Conservation (phyloP, 2,797 vertebrate genomes). For the Podarcis lilfordi region DNA sequence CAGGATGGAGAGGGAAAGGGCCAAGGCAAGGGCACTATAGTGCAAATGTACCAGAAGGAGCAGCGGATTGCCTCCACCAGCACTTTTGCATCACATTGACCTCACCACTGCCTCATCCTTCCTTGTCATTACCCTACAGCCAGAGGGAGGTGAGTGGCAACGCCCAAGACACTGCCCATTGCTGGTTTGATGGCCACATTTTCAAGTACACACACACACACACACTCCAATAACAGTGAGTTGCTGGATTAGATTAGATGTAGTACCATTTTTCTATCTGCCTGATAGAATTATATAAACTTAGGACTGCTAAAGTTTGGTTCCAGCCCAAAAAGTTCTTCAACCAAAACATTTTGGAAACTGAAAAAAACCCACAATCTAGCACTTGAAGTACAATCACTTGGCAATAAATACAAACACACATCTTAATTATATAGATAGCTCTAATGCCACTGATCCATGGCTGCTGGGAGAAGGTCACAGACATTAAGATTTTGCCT, state of each 20-base stretch:
- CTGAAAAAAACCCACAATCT: background rate
- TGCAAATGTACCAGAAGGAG: no score
- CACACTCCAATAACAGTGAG: background rate
- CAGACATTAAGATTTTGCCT: constrained; percentile 24
- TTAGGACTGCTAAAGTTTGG: background rate
- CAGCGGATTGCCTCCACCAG: no score
- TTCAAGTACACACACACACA: no score
- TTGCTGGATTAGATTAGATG: background rate
- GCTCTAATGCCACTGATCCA: background rate
- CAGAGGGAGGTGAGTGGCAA: no score
- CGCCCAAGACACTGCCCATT: no score
- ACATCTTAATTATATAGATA: background rate
- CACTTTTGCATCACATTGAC: no score
- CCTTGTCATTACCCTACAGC: no score
- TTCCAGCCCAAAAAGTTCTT: background rate
- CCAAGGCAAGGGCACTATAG: no score
- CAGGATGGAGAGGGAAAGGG: no score
- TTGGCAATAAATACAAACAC: background rate
- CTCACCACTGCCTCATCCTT: no score
- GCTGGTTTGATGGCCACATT: no score
- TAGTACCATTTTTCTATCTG: background rate
- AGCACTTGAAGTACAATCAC: background rate
- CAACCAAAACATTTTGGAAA: background rate
- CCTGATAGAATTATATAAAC: background rate
- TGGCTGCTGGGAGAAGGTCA: constrained; percentile 19